Base-by-base conservation (phyloP, 1,140 invertebrate species). In the Lepidotrigona ventralis region DNA sequence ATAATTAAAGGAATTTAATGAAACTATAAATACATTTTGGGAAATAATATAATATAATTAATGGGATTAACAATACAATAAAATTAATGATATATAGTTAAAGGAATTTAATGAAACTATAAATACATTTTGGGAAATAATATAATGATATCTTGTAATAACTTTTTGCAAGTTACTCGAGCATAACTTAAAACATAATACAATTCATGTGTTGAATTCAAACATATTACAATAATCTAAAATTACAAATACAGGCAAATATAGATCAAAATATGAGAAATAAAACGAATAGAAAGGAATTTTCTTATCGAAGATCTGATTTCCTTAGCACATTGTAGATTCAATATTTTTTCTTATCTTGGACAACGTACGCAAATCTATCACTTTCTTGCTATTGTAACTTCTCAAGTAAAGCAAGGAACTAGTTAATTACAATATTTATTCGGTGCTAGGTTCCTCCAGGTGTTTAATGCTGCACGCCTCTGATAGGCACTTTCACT, bases 401-500 rank as follows among this genome's bases (percentile, higher is more conserved):
- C 51, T 53, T 9, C n/a, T 54, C 21, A 21, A 19, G 3, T 11
- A 51, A 53, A 15, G 53, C 46, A 66, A 53, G n/a, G 51, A 78
- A 78, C 15, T 12, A 39, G 29, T 33, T 77, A 68, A 77, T 77
- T 77, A 29, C 19, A 77, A 77, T 21, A 51, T 66, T 77, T 53
- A 66, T 33, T 66, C 26, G 33, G 3, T 33, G 19, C 29, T 0
- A 33, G 29, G 14, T 68, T 64, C 6, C 46, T 53, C 12, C n/a
- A n/a, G n/a, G 33, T 29, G 17, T 75, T 81, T 46, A 68, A 26
- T 70, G 23, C 23, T 70, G 2, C 6, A 46, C 21, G 26, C n/a
- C 58, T 66, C 19, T 56, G 63, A 81, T 56, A n/a, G 17, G n/a
- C 39, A 68, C 80, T 81, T 81, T 81, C 72, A 76, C 72, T 63